Base-by-base conservation (phyloP, 2,888 invertebrate genomes). In the Synanthedon formicaeformis region DNA sequence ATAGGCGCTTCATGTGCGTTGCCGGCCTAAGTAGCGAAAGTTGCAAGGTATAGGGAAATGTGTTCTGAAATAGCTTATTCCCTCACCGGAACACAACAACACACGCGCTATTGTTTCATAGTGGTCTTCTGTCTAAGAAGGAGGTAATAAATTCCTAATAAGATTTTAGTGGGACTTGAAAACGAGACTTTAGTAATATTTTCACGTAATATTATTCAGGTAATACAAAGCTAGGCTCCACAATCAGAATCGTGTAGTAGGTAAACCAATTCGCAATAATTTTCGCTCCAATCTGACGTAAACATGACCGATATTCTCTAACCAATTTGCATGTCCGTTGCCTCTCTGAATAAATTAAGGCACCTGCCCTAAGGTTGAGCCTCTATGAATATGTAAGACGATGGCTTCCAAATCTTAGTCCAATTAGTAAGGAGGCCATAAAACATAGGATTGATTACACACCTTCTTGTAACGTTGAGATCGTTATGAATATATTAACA, bases 301-400 rank as follows among this genome's bases (percentile, higher is more conserved):
- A 79, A 84, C 86, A 86, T 86, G 86, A 84, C 86, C 85, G 84
- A 86, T 86, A 87, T 85, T 82, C 83, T 68, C 69, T 52, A 59
- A 63, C 67, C 77, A 79, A 87, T 87, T 87, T 86, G 86, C 86
- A 86, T 85, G 86, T 78, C 83, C 81, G 81, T 75, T 75, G 73
- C 71, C 76, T 78, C 73, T 71, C 62, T 84, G 86, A 86, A 86
- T 86, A 87, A 84, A 79, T 86, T 83, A 85, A 72, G 64, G 68
- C 75, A 84, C 80, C 81, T 85, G 81, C 74, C 79, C 71, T 67
- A 70, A 76, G 79, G 73, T 75, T 68, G 63, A 63, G 57, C 69
- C 71, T 72, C 84, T 80, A 86, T 87, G 86, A 87, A 87, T 87
- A 87, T 87, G 86, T 86, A 87, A 87, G 86, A 84, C 85, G 79